Conservation (phyloP, 2,888 invertebrate species). For the Branchellion lobata region DNA sequence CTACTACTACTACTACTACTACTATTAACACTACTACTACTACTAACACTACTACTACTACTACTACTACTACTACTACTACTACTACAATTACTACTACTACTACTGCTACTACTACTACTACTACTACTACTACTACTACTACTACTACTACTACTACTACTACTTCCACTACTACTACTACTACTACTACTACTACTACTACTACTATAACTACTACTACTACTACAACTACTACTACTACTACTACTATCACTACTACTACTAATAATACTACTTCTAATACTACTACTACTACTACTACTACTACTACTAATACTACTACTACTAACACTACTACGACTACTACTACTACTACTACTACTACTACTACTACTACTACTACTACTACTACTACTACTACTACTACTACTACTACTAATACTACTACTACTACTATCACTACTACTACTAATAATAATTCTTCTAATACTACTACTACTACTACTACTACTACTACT, state of each 20-base stretch:
- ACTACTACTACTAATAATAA: background rate
- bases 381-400: slow-evolving; percentile 27
- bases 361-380: slow-evolving; percentile 19
- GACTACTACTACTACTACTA: background rate
- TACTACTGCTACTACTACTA: background rate
- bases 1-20: too few species aligned
- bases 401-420: slow-evolving; percentile 26
- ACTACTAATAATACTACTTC: too few species aligned
- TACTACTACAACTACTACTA: slow-evolving; percentile 22
- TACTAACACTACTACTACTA: too few species aligned
- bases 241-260: slow-evolving; percentile 22
- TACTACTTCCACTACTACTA: too few species aligned
- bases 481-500: slow-evolving; percentile 23
- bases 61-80: too few species aligned
- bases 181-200: background rate
- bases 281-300: too few species aligned
- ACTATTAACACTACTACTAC: too few species aligned
- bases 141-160: too few species aligned
- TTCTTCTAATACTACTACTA: background rate
- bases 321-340: background rate
- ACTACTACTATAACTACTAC: slow-evolving; percentile 21
- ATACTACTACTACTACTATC: background rate
- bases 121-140: too few species aligned
- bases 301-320: too few species aligned
- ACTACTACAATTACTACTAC: slow-evolving; percentile 5